Conservation (phyloP, 2,888 invertebrate genomes). For the Brachyopa scutellaris region DNA sequence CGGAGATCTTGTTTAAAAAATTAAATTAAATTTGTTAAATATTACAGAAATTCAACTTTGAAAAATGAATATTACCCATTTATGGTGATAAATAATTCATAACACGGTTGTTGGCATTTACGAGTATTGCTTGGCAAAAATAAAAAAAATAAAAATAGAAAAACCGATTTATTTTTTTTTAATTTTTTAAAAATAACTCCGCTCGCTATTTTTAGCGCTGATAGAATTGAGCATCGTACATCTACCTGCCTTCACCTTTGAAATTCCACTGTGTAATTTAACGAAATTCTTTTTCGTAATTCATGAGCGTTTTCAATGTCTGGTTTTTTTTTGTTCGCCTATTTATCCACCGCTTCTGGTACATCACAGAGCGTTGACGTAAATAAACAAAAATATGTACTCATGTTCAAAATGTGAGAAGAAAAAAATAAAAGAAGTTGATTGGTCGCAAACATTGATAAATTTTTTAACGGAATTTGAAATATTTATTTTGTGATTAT, state of each 20-base stretch:
- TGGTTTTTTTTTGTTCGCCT: neutral
- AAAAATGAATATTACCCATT: no score
- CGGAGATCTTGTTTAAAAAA: no score
- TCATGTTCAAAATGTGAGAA: neutral
- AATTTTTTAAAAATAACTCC: constrained; percentile 1
- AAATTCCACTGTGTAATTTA: constrained; percentile 33
- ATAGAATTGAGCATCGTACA: constrained; percentile 24
- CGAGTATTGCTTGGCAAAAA: no score
- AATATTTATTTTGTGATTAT: constrained; percentile 22
- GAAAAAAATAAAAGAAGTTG: neutral
- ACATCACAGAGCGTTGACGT: constrained; percentile 15
- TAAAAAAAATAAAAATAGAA: neutral
- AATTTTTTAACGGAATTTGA: neutral
- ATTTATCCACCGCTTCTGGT: constrained; percentile 16
- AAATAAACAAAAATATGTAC: constrained; percentile 16
- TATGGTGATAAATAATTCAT: no score
- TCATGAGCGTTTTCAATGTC: neutral
- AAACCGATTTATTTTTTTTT: neutral
- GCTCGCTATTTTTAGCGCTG: constrained; percentile 31
- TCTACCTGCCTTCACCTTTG: constrained; percentile 44
- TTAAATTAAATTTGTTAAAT: no score
- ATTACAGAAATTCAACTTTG: no score
- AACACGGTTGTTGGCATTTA: no score
- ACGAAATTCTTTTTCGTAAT: constrained; percentile 5
- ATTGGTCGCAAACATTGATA: neutral